These are phyloP conservation scores for Prietella phreatophila DNA, from an alignment of 2,113 vertebrate species.

Conservation along the genomic window DNA sequence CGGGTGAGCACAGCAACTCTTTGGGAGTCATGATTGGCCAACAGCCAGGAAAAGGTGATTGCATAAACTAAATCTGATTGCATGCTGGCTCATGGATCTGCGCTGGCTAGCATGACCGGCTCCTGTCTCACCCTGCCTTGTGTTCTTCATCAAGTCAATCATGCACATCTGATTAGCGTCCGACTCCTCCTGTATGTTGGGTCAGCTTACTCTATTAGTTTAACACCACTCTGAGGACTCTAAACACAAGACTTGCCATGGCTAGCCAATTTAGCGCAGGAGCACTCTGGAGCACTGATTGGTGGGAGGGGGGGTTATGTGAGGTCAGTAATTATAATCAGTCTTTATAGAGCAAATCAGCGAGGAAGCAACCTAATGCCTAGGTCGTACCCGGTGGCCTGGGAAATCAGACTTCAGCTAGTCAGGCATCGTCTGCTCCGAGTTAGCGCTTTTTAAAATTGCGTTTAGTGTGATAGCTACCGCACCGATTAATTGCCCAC, in stretches of 20 bases:
- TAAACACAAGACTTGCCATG: neutral
- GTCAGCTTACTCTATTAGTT: conserved; percentile 14
- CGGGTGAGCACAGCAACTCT: neutral
- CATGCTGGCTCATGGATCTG: neutral
- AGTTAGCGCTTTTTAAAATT: neutral
- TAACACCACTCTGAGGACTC: conserved; percentile 16
- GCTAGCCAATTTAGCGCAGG: neutral
- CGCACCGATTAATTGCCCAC: conserved; percentile 14
- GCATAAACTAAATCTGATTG: conserved; percentile 19
- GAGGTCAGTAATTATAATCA: conserved; percentile 44
- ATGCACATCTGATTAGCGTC: conserved; percentile 30
- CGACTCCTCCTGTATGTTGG: conserved; percentile 22
- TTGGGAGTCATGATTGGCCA: neutral
- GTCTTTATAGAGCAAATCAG: conserved; percentile 22
- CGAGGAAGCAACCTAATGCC: conserved; percentile 5
- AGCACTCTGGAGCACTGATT: conserved; percentile 6
- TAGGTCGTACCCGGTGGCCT: neutral
- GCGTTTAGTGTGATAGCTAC: neutral
- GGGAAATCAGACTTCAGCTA: neutral
- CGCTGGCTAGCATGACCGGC: conserved; percentile 2
- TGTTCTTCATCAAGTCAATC: conserved; percentile 31
- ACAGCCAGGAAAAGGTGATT: conserved; percentile 4
- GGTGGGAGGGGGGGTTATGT: neutral
- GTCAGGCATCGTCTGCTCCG: conserved; percentile 1
- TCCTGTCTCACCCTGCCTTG: conserved; percentile 20